Evolutionary conservation across 92 coral and sea anemone genomes (phyloP).

Genomic region (Epizoanthus illoricatus): DNA sequence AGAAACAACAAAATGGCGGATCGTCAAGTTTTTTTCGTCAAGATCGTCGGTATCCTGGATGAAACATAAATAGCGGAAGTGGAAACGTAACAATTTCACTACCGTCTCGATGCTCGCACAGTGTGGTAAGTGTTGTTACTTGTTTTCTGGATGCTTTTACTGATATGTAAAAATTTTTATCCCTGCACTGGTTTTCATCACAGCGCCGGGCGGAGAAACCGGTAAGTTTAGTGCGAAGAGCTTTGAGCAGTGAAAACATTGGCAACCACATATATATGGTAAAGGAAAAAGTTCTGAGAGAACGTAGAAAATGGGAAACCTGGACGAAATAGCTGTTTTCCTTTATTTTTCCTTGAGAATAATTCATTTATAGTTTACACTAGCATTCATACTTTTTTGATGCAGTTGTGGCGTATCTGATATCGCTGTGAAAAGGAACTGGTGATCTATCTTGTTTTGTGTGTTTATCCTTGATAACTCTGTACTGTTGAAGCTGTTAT

Average conservation of each 20-base stretch:
- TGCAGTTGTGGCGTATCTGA: constrained; percentile 9
- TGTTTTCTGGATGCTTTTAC: too few relatives aligned
- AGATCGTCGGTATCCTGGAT: too few relatives aligned
- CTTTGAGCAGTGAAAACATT: background rate
- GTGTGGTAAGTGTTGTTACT: too few relatives aligned
- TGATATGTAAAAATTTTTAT: too few relatives aligned
- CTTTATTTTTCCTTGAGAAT: background rate
- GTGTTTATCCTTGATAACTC: background rate
- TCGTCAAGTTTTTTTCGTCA: too few relatives aligned
- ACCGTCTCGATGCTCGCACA: too few relatives aligned
- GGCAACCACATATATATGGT: constrained; percentile 27
- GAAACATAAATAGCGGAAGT: too few relatives aligned
- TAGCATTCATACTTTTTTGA: background rate
- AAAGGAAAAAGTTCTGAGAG: background rate
- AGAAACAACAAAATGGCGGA: too few relatives aligned
- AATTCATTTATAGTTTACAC: too few relatives aligned
- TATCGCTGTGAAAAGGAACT: background rate
- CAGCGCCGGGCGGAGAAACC: background rate
- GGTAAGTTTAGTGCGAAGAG: constrained; percentile 6
- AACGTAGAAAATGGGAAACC: background rate
- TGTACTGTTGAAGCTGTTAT: background rate
- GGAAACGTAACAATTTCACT: background rate
- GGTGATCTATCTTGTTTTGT: background rate
- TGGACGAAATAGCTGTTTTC: background rate
- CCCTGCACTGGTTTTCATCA: too few relatives aligned